Percentiles rank a stretch among this genome's conserved stretches.
phyloP scores from a whole-genome alignment of 2,113 vertebrate genomes.

The Semnornis frantzii region DNA sequence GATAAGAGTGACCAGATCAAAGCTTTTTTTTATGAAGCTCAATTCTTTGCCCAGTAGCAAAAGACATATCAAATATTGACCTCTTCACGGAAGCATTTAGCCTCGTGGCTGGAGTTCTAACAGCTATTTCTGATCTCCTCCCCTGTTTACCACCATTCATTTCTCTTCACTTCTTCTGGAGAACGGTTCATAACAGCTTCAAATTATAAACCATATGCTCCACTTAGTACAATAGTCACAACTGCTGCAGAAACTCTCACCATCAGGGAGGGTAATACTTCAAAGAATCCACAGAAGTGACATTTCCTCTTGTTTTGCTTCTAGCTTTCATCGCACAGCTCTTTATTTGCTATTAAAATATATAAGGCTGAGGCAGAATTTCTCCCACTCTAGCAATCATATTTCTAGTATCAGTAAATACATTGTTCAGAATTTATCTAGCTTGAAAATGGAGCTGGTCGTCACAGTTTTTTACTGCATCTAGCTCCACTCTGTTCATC shows the following conservation, averaged over 20 bases:
- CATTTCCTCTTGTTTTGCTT: background rate
- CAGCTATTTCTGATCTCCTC: slow-evolving; percentile 23
- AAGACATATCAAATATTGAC: slow-evolving; percentile 5
- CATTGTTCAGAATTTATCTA: background rate
- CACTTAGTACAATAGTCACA: background rate
- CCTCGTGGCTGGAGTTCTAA: background rate
- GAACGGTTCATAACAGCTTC: background rate
- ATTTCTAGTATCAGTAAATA: background rate
- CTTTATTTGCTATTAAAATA: slow-evolving; percentile 44
- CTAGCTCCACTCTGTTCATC: background rate
- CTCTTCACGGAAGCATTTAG: background rate
- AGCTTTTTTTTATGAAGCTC: slow-evolving; percentile 8
- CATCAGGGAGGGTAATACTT: background rate
- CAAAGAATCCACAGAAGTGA: background rate
- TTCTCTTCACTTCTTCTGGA: background rate
- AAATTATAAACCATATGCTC: background rate
- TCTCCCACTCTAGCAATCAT: background rate
- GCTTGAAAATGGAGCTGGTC: background rate
- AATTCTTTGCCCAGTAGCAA: background rate
- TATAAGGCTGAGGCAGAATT: slow-evolving; percentile 5
- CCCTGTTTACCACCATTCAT: slow-evolving; percentile 1
- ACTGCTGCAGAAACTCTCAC: background rate
- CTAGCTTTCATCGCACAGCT: background rate
- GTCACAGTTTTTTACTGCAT: background rate
- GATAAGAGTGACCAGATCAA: background rate